Base-by-base conservation (phyloP, 2,113 vertebrate species). In the Tachycineta bicolor region DNA sequence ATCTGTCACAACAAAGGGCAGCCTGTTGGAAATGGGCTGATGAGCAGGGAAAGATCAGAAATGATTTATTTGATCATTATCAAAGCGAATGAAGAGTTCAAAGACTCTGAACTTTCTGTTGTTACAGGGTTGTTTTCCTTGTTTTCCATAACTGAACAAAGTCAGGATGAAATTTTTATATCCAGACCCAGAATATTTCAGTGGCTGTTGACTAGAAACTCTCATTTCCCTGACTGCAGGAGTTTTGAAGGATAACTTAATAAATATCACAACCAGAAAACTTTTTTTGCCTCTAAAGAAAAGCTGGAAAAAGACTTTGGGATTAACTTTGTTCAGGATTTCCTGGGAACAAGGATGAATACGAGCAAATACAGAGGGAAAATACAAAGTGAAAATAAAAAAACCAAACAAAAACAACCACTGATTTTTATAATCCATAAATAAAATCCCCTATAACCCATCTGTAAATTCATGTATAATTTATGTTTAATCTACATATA, bases 1-100 rank as follows among this genome's bases (percentile, higher is more conserved):
- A 97, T 71, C 81, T 94, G 94, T 95, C 97, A 88, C 53, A 76
- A 87, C 92, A 94, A 98, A 98, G 96, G 96, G 95, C 83, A 97
- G 80, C 73, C 81, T 52, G 70, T 91, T 92, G 88, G 91, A 86
- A 96, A 96, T 52, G 96, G 94, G 83, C 73, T 92, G 90, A 97
- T 73, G 93, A 89, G 71, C 83, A 60, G 17, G 29, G 79, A 44
- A 89, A 91, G 65, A 83, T 83, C 81, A 64, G 19, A 47, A 59
- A 11, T 88, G 53, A 97, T 97, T 97, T 90, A 91, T 90, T 88
- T 89, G 70, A 53, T 49, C 12, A 12, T 88, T 93, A 89, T 34
- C 89, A 80, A 92, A 76, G 93, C 34, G n/a, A 60, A 68, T n/a
- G n/a, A 92, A 53, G 49, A 76, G 89, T n/a, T 90, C 91, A 63